Conservation (phyloP, 2,797 vertebrate species). For the Myotis vivesi region DNA sequence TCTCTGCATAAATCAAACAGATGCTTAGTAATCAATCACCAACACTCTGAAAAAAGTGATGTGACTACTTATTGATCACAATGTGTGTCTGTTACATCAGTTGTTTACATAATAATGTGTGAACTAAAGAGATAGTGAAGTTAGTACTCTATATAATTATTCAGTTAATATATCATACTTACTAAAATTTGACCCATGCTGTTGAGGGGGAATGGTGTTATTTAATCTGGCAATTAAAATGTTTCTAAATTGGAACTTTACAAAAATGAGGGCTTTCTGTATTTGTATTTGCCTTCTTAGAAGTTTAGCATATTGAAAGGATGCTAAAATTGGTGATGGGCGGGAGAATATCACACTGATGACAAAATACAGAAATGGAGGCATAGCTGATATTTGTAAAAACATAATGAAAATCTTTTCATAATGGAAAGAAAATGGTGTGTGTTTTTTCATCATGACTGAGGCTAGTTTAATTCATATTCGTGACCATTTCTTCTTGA, state of each 20-base stretch:
- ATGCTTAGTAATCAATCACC: background rate
- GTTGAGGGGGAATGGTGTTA: background rate
- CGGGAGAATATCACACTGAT: background rate
- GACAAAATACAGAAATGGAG: background rate
- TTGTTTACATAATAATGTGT: background rate
- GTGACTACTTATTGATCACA: background rate
- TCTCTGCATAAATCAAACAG: background rate
- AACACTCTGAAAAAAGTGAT: background rate
- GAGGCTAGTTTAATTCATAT: background rate
- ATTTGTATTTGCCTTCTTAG: background rate
- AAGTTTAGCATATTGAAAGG: background rate
- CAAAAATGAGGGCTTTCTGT: background rate
- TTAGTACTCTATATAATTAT: background rate
- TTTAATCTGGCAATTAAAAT: background rate
- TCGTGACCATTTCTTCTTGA: background rate
- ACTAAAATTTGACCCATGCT: background rate
- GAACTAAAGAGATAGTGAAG: background rate
- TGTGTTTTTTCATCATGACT: background rate
- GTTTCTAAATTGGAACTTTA: background rate
- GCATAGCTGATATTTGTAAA: background rate
- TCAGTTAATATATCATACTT: background rate
- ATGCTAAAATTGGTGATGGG: background rate
- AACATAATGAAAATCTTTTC: slow-evolving; percentile 12
- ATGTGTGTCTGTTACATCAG: background rate
- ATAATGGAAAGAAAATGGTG: background rate